Evolutionary conservation across 2,113 vertebrate genomes (phyloP), one percentile per base, ranked within the genome.

Genomic region (Coturnix japonica): DNA sequence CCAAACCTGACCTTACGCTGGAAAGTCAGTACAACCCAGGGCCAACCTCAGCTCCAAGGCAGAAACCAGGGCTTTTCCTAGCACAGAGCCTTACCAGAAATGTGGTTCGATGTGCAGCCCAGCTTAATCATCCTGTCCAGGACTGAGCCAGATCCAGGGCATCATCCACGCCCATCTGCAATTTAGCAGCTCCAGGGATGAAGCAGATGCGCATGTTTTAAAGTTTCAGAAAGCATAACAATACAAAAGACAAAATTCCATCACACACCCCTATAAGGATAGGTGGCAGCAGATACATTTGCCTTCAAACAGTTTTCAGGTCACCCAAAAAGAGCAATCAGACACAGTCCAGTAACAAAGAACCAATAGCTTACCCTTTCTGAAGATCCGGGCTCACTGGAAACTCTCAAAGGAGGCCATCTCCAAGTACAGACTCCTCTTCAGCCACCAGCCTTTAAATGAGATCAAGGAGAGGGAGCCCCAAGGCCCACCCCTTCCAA

Each of bases 81-180:
- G 25, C 1, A 13, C 0, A 1, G 49, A 72, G 54, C 73, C 16
- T 12, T 1, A 7, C 54, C 31, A 0, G 0, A 73, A 66, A 18
- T 17, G 41, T 10, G 11, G 26, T 20, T 10, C 30, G 33, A 57
- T 2, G 7, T 1, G 10, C 67, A 22, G 11, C 30, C 23, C 39
- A 56, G 63, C 67, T 67, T 57, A 2, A 4, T 31, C 73, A 37
- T 25, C 56, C 72, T 74, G 64, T 64, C 64, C 1, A 0, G 39
- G 61, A 31, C 72, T 57, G 33, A 37, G 59, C 8, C 9, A 5
- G 14, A 33, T 22, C 60, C 25, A 63, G 35, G 15, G 16, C 35
- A 63, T 6, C 25, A 6, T 61, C 35, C 26, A 35, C 11, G 3
- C 10, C 57, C 44, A 86, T 81, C 41, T 59, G 30, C 70, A 65